These are phyloP conservation scores for Lycophotia porphyrea DNA, from an alignment of 2,888 invertebrate genomes.

Conservation along the genomic window DNA sequence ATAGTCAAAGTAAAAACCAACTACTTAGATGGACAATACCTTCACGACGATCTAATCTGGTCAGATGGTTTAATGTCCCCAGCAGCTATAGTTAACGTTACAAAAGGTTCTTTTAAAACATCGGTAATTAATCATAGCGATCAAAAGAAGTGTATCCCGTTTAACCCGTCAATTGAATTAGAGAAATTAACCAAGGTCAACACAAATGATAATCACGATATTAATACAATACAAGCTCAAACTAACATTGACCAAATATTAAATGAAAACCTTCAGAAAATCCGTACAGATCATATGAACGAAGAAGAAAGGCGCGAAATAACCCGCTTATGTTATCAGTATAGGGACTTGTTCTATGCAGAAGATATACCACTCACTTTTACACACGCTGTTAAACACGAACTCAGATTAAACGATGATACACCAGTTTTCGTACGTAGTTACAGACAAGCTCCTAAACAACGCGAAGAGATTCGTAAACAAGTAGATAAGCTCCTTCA, in stretches of 20 bases:
- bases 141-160: no score
- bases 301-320: neutral
- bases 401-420: neutral
- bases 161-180: no score
- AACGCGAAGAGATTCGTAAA: neutral
- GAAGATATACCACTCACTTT: neutral
- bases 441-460: neutral
- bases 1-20: no score
- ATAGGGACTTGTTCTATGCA: neutral
- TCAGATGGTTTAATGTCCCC: no score
- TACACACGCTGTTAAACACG: conserved; percentile 1
- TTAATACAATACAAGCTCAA: neutral
- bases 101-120: no score
- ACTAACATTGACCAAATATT: neutral
- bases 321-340: neutral
- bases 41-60: no score
- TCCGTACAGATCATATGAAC: neutral
- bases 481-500: no score
- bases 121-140: no score
- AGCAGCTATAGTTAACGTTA: no score
- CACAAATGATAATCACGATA: neutral
- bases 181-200: neutral
- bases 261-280: neutral
- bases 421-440: no score
- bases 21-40: no score